Conservation (phyloP, 2,797 vertebrate genomes). For the Lepus oiostolus region DNA sequence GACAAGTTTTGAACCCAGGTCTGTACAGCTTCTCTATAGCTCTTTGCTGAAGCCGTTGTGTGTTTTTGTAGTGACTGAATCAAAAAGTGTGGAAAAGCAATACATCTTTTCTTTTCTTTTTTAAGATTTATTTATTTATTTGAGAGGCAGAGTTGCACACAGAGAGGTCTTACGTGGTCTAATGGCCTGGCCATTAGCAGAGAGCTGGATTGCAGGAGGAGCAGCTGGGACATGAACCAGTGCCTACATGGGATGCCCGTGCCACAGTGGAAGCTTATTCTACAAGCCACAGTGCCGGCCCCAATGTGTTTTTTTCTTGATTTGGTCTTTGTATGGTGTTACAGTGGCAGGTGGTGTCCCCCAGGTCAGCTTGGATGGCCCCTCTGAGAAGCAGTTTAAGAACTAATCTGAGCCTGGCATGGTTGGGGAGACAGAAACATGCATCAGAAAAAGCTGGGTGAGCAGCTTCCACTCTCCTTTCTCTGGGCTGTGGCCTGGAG, state of each 20-base stretch:
- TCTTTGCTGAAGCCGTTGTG: not conserved
- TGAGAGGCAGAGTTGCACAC: no score
- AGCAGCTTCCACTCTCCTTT: not conserved
- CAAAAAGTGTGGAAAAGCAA: not conserved
- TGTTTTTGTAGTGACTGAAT: not conserved
- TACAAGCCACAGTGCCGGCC: no score
- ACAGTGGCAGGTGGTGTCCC: not conserved
- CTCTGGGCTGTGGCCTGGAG: not conserved
- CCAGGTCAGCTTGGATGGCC: not conserved
- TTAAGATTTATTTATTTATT: no score
- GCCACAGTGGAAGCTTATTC: no score
- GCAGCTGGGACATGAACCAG: no score
- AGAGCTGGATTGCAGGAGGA: no score
- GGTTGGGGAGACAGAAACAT: not conserved
- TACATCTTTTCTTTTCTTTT: not conserved
- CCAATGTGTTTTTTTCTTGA: no score
- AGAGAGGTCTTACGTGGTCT: no score
- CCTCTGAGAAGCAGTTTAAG: not conserved
- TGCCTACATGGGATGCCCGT: no score
- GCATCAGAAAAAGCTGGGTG: no score
- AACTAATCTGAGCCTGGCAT: not conserved
- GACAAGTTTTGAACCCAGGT: not conserved
- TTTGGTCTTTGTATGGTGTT: not conserved
- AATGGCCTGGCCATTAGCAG: no score
- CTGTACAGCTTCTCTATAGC: not conserved